Evolutionary conservation across 2,113 vertebrate genomes (phyloP).

Genomic region (Piprites chloris): DNA sequence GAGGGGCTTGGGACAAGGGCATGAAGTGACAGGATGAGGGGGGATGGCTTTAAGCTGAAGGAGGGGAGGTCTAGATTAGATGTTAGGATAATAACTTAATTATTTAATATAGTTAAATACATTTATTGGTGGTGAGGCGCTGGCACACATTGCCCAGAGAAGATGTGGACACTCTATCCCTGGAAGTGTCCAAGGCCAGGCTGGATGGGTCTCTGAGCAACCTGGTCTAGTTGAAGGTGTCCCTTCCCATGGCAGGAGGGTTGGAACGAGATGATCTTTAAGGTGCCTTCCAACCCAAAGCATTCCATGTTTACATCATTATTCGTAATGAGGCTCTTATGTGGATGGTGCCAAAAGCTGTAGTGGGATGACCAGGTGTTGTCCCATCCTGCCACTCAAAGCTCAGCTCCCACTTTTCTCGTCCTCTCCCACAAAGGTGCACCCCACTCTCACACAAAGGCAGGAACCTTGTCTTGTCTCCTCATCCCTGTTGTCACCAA

Average conservation of each 20-base stretch:
- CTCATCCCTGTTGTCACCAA: neutral
- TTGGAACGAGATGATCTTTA: neutral
- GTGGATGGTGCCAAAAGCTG: neutral
- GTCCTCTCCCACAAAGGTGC: neutral
- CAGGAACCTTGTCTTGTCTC: neutral
- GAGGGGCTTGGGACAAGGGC: neutral
- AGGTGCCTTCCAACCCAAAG: neutral
- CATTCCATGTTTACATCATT: neutral
- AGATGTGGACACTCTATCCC: neutral
- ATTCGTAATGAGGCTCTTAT: rapidly evolving
- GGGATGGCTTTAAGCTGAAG: neutral
- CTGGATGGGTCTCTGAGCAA: neutral
- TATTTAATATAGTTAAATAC: neutral
- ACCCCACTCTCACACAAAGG: neutral
- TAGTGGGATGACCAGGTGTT: rapidly evolving
- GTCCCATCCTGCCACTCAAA: neutral
- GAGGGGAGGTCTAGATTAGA: neutral
- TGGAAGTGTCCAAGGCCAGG: neutral
- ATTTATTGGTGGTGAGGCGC: neutral
- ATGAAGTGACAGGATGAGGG: neutral
- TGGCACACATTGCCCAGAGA: neutral
- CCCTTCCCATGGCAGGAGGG: neutral
- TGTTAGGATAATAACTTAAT: neutral
- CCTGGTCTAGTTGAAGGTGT: neutral
- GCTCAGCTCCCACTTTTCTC: neutral